Evolutionary conservation across 1,140 invertebrate genomes (phyloP).

Genomic region (Rhizoglyphus robini): DNA sequence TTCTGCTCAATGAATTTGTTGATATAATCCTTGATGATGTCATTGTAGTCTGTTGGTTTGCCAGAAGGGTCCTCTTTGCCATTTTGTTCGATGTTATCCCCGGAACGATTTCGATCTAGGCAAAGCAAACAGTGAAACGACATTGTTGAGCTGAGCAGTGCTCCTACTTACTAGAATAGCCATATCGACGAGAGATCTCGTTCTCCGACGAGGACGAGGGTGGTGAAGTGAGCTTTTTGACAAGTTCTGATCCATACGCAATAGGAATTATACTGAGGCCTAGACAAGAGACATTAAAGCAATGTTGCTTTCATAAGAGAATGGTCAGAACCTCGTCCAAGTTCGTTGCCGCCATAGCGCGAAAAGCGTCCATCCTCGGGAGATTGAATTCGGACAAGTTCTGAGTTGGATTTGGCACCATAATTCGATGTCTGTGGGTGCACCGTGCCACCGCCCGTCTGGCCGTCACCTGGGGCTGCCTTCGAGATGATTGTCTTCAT

Average conservation of each 20-base stretch:
- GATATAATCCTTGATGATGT: conserved; percentile 12
- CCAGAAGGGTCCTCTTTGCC: neutral
- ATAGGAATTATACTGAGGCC: neutral
- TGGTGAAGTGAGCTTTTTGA: neutral
- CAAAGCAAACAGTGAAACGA: neutral
- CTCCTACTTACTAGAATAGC: neutral
- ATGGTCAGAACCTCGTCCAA: neutral
- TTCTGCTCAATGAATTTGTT: neutral
- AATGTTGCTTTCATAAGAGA: neutral
- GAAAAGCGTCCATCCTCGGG: neutral
- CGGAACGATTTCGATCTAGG: neutral
- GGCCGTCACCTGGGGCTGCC: neutral
- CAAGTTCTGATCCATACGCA: conserved; percentile 1
- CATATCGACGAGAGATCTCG: conserved; percentile 8
- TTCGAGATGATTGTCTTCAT: conserved; percentile 14
- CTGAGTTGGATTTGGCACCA: neutral
- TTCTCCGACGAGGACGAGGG: neutral
- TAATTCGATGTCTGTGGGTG: neutral
- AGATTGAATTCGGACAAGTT: too few relatives aligned
- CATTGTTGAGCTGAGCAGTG: neutral
- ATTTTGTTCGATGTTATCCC: neutral
- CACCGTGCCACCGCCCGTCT: neutral
- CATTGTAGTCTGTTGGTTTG: conserved; percentile 11
- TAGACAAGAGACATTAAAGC: neutral
- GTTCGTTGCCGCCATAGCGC: neutral